Percentiles rank a stretch among this genome's conserved stretches.
These are phyloP conservation scores for Carterocephalus palaemon DNA, from an alignment of 2,888 invertebrate genomes.

Conservation along the genomic window DNA sequence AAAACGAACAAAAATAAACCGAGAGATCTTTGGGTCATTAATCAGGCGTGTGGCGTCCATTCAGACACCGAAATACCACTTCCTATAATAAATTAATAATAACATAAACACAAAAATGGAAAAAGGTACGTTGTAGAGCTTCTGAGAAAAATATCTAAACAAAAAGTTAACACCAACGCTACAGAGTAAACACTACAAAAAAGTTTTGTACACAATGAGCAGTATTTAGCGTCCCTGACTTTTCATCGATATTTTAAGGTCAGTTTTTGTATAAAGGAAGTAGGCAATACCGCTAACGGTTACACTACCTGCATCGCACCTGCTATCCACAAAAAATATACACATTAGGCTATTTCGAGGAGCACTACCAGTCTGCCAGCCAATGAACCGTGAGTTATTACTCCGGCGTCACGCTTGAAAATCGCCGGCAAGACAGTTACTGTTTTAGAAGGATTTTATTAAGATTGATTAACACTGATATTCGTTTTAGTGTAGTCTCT, in stretches of 20 bases:
- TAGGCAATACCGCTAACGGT: slow-evolving; percentile 43
- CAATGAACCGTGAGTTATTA: slow-evolving; percentile 55
- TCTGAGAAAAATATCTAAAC: slow-evolving; percentile 18
- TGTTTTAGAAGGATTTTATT: slow-evolving; percentile 13
- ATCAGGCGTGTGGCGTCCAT: slow-evolving; percentile 52
- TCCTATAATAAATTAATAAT: slow-evolving; percentile 52
- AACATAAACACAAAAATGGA: slow-evolving; percentile 48
- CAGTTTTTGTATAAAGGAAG: slow-evolving; percentile 63
- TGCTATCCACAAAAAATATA: slow-evolving; percentile 67
- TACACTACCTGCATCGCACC: slow-evolving; percentile 48
- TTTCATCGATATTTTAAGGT: slow-evolving; percentile 45
- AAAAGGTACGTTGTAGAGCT: slow-evolving; percentile 13
- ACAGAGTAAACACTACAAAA: slow-evolving; percentile 10
- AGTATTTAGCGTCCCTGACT: slow-evolving; percentile 41
- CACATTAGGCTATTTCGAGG: slow-evolving; percentile 46
- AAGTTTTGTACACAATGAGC: slow-evolving; percentile 17
- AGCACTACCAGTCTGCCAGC: slow-evolving; percentile 41
- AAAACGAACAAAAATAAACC: slow-evolving; percentile 45
- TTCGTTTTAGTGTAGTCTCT: too few species aligned
- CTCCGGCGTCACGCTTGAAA: slow-evolving; percentile 42
- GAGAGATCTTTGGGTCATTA: slow-evolving; percentile 52
- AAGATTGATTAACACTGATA: slow-evolving; percentile 10
- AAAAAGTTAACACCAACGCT: slow-evolving; percentile 15
- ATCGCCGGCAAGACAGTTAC: slow-evolving; percentile 24
- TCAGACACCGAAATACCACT: slow-evolving; percentile 46